Base-by-base conservation (phyloP, 2,888 invertebrate genomes). In the Theodoxus fluviatilis region DNA sequence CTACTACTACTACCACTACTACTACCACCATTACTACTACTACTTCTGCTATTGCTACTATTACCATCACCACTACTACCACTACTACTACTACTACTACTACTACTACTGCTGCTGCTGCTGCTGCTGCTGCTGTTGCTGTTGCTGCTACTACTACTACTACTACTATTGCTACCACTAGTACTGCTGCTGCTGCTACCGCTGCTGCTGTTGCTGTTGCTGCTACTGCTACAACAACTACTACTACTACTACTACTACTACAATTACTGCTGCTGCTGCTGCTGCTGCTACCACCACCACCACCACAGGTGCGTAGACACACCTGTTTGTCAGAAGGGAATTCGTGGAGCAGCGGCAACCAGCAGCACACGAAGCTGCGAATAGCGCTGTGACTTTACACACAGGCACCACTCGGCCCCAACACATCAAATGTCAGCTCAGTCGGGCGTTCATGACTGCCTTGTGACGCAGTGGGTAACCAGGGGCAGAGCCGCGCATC, bases 101-200 rank as follows among this genome's bases (percentile, higher is more conserved):
- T 43, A 43, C 43, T 43, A 43, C 43, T 43, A 43, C 43, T 43
- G 43, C 43, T 43, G 43, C 43, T 43, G 43, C 43, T 43, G 43
- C 43, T 43, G 43, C 43, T 43, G 43, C 43, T 43, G 43, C 43
- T 43, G 43, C 43, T 43, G 43, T 15, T 43, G 43, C 43, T 43
- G 15, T 15, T 43, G 43, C 43, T 43, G 43, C 43, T 43, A 43
- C 43, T 43, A 43, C 43, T 43, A 43, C 43, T 43, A 43, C 43
- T 43, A 43, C 43, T 43, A 15, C 43, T 43, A 43, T 15, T 43
- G 43, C 43, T 43, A 15, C 43, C 15, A 43, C 43, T 43, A 43
- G 12, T 43, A 43, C 43, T 43, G 43, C 43, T 43, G 15, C 43
- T 43, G 15, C 43, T 43, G 43, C 43, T 43, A 43, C 43, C 15